Evolutionary conservation across 2,113 vertebrate genomes (phyloP).

Genomic region (Cranoglanis bouderius): DNA sequence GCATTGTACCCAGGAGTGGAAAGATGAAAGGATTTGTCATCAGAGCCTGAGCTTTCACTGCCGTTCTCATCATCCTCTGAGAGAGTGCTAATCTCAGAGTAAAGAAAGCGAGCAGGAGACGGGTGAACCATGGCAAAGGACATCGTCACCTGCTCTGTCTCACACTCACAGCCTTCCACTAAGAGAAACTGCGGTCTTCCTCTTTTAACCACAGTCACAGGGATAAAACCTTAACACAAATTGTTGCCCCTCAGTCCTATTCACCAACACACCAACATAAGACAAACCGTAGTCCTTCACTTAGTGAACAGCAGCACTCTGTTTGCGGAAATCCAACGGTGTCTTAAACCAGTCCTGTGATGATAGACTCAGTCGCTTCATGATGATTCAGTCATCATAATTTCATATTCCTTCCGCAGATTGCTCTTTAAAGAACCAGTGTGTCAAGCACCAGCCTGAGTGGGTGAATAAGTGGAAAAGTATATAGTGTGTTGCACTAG

Average conservation of each 20-base stretch:
- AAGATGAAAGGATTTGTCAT: conserved; percentile 79
- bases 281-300: background rate
- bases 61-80: conserved; percentile 92
- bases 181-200: background rate
- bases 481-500: conserved; percentile 45
- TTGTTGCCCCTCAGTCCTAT: background rate
- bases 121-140: conserved; percentile 90
- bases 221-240: conserved; percentile 8
- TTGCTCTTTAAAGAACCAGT: conserved; percentile 29
- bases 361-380: conserved; percentile 31
- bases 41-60: conserved; percentile 87
- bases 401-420: conserved; percentile 26
- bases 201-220: background rate
- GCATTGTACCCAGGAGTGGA: conserved; percentile 69
- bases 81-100: conserved; percentile 86
- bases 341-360: conserved; percentile 20
- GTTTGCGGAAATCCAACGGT: conserved; percentile 25
- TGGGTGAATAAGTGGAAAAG: conserved; percentile 42
- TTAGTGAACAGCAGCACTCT: background rate
- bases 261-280: background rate
- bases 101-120: conserved; percentile 84
- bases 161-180: background rate
- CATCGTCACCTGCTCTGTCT: conserved; percentile 64
- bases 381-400: conserved; percentile 35
- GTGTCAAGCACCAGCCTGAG: conserved; percentile 29